Evolutionary conservation across 2,888 invertebrate genomes (phyloP).

Genomic region (Carterocephalus palaemon): DNA sequence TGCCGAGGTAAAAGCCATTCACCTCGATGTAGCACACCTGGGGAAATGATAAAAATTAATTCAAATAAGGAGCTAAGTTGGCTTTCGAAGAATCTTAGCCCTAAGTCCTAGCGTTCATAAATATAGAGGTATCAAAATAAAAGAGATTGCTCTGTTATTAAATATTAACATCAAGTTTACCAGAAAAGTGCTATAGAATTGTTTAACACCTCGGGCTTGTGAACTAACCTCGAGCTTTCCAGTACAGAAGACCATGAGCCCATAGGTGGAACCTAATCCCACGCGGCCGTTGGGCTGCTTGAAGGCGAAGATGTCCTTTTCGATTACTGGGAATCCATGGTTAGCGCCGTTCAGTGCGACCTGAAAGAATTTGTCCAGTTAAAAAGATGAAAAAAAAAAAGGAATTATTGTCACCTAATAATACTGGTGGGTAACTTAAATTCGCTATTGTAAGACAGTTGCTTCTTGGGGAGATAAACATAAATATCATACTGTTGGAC

Average conservation of each 20-base stretch:
- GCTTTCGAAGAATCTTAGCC: too few relatives aligned
- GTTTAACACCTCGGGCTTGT: too few relatives aligned
- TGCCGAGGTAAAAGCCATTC: conserved; percentile 92
- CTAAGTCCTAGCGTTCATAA: too few relatives aligned
- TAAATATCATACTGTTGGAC: too few relatives aligned
- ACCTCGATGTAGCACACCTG: conserved; percentile 84
- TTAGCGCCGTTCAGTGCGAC: conserved; percentile 81
- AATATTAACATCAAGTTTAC: too few relatives aligned
- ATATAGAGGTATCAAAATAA: background rate
- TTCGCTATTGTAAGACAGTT: too few relatives aligned
- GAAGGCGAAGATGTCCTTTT: conserved; percentile 81
- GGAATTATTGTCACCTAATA: too few relatives aligned
- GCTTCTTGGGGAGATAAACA: too few relatives aligned
- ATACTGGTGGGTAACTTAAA: too few relatives aligned
- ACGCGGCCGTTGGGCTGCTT: conserved; percentile 76
- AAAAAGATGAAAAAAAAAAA: background rate
- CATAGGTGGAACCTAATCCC: conserved; percentile 80
- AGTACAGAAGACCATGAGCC: conserved; percentile 81
- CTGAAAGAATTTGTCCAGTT: too few relatives aligned
- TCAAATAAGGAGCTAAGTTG: background rate
- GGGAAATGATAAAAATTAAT: background rate
- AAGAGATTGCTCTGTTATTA: too few relatives aligned
- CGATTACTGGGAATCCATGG: conserved; percentile 83
- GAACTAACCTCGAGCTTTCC: conserved; percentile 76
- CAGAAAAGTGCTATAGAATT: too few relatives aligned